phyloP scores from a whole-genome alignment of 1,140 invertebrate species.

The Papilio dardanus region DNA sequence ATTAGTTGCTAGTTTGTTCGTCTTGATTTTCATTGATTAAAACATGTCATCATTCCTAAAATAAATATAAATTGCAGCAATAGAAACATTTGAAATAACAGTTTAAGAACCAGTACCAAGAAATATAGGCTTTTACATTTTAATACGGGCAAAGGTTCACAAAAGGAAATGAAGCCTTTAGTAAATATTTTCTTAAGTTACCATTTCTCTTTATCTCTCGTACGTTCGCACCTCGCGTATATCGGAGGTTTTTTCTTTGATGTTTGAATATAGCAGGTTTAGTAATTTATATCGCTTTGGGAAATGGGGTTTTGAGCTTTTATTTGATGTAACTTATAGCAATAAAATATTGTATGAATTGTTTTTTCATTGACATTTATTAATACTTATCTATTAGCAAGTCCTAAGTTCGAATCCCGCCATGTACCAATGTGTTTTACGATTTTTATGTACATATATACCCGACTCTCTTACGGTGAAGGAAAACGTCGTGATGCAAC shows the following conservation, averaged over 20 bases:
- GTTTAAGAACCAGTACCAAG: not conserved
- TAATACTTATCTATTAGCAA: too few species aligned
- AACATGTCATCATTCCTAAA: too few species aligned
- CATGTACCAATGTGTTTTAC: too few species aligned
- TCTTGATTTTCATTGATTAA: too few species aligned
- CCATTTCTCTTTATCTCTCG: conserved; percentile 8
- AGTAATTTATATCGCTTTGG: conserved; percentile 10
- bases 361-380: too few species aligned
- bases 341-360: not conserved
- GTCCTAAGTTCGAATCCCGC: too few species aligned
- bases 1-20: too few species aligned
- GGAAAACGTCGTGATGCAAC: too few species aligned
- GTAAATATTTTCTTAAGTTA: conserved; percentile 21
- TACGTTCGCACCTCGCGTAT: not conserved
- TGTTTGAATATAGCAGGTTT: not conserved
- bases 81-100: too few species aligned
- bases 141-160: not conserved
- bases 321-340: not conserved
- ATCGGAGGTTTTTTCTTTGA: conserved; percentile 15
- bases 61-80: too few species aligned
- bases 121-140: not conserved
- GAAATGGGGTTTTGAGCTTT: not conserved
- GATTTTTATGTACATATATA: too few species aligned
- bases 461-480: too few species aligned
- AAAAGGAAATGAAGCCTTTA: conserved; percentile 22